Base-by-base conservation (phyloP, 2,797 vertebrate species). In the Amphiprion clarkii region DNA sequence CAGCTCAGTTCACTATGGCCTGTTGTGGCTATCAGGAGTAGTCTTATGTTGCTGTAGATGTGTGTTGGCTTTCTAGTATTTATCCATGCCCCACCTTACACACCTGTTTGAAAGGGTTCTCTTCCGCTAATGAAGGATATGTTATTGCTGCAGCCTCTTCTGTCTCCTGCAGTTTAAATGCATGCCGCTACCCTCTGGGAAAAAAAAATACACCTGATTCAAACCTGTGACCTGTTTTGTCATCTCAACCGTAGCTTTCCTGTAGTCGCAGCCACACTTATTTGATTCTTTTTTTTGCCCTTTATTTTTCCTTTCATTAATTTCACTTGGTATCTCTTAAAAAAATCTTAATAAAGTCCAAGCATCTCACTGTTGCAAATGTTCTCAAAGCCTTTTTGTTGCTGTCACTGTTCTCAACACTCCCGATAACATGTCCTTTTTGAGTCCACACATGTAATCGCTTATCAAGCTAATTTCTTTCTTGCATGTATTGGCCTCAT, bases 401-500 rank as follows among this genome's bases (percentile, higher is more conserved):
- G 40, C 70, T 27, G 7, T 81, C 82, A 67, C 48, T 57, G 52
- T 74, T 71, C 68, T 76, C 72, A 21, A 62, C 52, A 25, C 62
- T 84, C 65, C 56, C 73, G 66, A 69, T 83, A 79, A 83, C 72
- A 67, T 56, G 65, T 76, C 65, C 25, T 67, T 84, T 81, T 62
- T 75, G 64, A 82, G 72, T 87, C 81, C 74, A 66, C 76, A 78
- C 84, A 71, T 91, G 74, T 89, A 89, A 89, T 89, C 36, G 72
- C 87, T 91, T 89, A 88, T 88, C 79, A 87, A 82, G 87, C 86
- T 82, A 74, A 91, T 91, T 93, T 89, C 87, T 84, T 81, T 88
- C 72, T 87, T 86, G 84, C 86, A 88, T 94, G 85, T 88, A 88
- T 93, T 85, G 87, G 79, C 84, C 75, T 91, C 87, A 82, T 93